Conservation (phyloP, 2,888 invertebrate species). For the Macaria liturata region DNA sequence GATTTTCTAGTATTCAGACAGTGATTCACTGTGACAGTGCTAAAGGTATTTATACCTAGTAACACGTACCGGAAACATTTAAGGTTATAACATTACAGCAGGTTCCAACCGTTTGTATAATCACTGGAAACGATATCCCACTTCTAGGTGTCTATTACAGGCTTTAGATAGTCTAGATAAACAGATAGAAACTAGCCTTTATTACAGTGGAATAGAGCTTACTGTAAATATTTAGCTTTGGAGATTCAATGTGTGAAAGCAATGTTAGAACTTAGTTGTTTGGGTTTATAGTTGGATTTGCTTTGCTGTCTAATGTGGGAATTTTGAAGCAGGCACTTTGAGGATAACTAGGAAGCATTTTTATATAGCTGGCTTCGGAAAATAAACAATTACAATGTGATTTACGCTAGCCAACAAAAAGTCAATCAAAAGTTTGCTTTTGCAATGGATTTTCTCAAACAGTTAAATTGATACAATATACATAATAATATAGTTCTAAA, state of each 20-base stretch:
- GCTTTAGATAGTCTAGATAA: slow-evolving; percentile 2
- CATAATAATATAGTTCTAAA: no score
- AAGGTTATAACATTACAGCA: slow-evolving; percentile 11
- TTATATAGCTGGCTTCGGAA: no score
- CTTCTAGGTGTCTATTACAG: slow-evolving; percentile 7
- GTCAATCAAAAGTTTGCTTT: no score
- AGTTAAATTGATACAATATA: no score
- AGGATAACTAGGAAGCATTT: no score
- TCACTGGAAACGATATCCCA: slow-evolving; percentile 16
- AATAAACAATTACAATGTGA: no score
- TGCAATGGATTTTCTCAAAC: no score
- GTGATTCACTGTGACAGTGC: no score
- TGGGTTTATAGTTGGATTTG: neutral
- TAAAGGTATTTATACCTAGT: neutral
- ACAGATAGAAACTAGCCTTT: neutral
- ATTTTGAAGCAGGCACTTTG: neutral
- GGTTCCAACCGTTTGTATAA: slow-evolving; percentile 16
- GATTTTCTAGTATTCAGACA: no score
- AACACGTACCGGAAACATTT: slow-evolving; percentile 14
- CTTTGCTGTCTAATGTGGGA: neutral
- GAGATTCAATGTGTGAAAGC: neutral
- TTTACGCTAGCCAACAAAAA: no score
- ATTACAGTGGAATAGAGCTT: slow-evolving; percentile 3
- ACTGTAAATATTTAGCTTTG: neutral
- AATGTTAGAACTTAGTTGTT: neutral